These are phyloP conservation scores for Phaethornis superciliosus DNA, from an alignment of 2,113 vertebrate genomes.

Conservation along the genomic window DNA sequence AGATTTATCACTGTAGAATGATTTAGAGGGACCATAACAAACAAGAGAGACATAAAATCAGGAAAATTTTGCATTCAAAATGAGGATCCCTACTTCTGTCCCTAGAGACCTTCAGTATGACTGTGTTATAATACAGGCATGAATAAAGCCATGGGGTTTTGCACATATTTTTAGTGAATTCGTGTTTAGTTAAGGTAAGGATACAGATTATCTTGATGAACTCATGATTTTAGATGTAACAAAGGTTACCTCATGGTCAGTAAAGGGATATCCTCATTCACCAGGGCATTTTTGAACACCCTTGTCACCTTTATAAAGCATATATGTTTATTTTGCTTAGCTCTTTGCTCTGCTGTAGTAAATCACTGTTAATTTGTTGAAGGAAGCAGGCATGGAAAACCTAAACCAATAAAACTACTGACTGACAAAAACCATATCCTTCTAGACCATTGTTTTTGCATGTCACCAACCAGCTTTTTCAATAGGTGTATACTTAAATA, in stretches of 20 bases:
- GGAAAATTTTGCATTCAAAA: conserved; percentile 1
- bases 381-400: neutral
- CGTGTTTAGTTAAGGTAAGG: neutral
- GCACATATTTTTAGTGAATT: neutral
- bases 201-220: neutral
- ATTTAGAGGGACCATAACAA: neutral
- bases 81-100: neutral
- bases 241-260: neutral
- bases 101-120: neutral
- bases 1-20: conserved; percentile 16
- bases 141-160: neutral
- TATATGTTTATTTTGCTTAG: neutral
- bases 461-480: neutral
- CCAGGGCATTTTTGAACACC: neutral
- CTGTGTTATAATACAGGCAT: neutral
- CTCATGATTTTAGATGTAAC: neutral
- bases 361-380: neutral
- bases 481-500: neutral
- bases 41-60: neutral
- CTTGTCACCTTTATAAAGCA: neutral
- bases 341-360: neutral
- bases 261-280: neutral
- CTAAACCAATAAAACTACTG: neutral
- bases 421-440: neutral
- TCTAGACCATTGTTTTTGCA: neutral